Conservation (phyloP, 2,888 invertebrate species). For the Stramonita haemastoma region DNA sequence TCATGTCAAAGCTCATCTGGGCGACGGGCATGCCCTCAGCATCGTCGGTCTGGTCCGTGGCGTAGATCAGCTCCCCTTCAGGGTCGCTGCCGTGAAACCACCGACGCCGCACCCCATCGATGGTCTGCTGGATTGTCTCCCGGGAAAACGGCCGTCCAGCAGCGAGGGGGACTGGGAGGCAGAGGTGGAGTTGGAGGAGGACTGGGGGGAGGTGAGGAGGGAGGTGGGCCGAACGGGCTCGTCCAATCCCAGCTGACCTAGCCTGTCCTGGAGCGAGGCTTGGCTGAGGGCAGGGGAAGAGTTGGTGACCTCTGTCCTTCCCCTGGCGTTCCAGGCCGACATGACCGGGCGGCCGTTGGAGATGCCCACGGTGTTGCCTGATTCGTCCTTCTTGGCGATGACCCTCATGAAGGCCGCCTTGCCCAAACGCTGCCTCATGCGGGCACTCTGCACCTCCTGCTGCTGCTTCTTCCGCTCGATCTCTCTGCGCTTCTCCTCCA, state of each 20-base stretch:
- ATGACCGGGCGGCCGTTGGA: not conserved
- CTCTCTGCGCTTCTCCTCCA: slow-evolving; percentile 94
- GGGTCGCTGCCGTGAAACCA: slow-evolving; percentile 67
- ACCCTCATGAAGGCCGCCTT: slow-evolving; percentile 95
- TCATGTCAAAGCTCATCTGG: slow-evolving; percentile 14
- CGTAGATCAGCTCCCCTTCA: slow-evolving; percentile 33
- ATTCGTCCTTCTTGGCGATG: slow-evolving; percentile 68
- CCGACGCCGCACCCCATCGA: slow-evolving; percentile 65
- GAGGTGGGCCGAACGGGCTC: not conserved
- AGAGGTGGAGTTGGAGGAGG: slow-evolving; percentile 27
- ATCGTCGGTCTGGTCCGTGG: not conserved
- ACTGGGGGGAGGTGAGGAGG: slow-evolving; percentile 19
- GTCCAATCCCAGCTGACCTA: slow-evolving; percentile 26
- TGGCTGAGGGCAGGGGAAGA: slow-evolving; percentile 46
- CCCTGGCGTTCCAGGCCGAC: not conserved
- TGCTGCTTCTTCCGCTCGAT: slow-evolving; percentile 94
- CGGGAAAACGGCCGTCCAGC: slow-evolving; percentile 59
- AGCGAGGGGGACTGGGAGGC: slow-evolving; percentile 26
- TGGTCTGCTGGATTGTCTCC: slow-evolving; percentile 46
- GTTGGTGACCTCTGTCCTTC: not conserved
- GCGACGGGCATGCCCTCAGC: not conserved
- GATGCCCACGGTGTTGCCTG: not conserved
- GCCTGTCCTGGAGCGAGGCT: slow-evolving; percentile 47
- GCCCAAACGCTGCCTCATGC: slow-evolving; percentile 92
- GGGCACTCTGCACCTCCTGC: slow-evolving; percentile 89